Evolutionary conservation across 1,140 invertebrate species (phyloP), one percentile per base, ranked within the genome.

Genomic region (Aphis gossypii): DNA sequence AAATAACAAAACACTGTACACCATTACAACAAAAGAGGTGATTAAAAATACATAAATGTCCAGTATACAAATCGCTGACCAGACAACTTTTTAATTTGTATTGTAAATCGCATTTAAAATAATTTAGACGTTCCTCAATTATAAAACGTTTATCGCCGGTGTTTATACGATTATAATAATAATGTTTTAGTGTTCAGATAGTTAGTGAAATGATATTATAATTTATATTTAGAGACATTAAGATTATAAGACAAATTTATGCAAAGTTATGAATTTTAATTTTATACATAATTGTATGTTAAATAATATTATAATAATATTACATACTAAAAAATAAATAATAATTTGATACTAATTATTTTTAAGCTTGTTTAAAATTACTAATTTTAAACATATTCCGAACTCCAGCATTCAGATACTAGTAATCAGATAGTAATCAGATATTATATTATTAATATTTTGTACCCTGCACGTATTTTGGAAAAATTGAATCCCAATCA

Each of bases 381-480:
- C 9, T n/a, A n/a, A n/a, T n/a, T 4, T 0, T 5, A 76, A n/a
- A n/a, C 11, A 0, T 76, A 76, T 4, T 5, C 14, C n/a, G 4
- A n/a, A 76, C 60, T 18, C 60, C n/a, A n/a, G 30, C 18, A 76
- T n/a, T n/a, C 11, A n/a, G 18, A 18, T n/a, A n/a, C 38, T 23
- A n/a, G 30, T 76, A 76, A 14, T n/a, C 11, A n/a, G 18, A 18
- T n/a, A n/a, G 30, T 0, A n/a, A 30, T 20, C 5, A 46, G 9
- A 46, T 46, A 46, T 11, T 11, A 46, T 46, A 46, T 68, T 30
- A n/a, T 0, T 76, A n/a, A n/a, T 14, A 76, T n/a, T n/a, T 18
- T n/a, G 0, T 2, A n/a, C 14, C 14, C 4, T n/a, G 4, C n/a
- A n/a, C 60, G n/a, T 76, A 76, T 76, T n/a, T n/a, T 7, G 2